Percentiles rank a stretch among this genome's conserved stretches.
Conservation (phyloP, 2,113 vertebrate genomes). For the Fulmarus glacialis region DNA sequence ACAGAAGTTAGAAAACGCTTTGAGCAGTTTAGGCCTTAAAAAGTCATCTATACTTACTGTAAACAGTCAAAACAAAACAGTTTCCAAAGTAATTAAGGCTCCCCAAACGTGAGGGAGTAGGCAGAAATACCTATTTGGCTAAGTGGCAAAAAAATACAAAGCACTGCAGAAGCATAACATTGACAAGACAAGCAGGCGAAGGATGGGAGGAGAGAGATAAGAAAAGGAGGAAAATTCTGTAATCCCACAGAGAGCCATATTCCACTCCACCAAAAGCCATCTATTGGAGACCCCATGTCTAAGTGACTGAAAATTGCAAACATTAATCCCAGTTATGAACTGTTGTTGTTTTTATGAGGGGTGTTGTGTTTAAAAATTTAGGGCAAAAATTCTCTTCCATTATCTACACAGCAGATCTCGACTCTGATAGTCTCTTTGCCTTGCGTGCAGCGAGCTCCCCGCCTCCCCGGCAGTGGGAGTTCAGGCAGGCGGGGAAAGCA, state of each 20-base stretch:
- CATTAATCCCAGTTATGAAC: conserved; percentile 83
- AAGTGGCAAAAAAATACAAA: conserved; percentile 44
- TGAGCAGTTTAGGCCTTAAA: background rate
- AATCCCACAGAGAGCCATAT: conserved; percentile 77
- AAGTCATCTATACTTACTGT: background rate
- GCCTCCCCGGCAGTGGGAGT: background rate
- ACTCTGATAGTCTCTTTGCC: background rate
- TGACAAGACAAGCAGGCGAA: conserved; percentile 23
- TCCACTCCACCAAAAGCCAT: conserved; percentile 71
- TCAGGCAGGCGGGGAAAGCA: background rate
- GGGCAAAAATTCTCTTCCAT: conserved; percentile 51
- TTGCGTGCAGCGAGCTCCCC: background rate
- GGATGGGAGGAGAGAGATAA: conserved; percentile 65
- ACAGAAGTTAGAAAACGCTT: background rate
- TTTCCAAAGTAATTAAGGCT: conserved; percentile 65
- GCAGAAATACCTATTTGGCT: conserved; percentile 57
- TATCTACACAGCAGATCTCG: conserved; percentile 8
- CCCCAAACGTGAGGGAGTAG: background rate
- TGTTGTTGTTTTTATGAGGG: conserved; percentile 73
- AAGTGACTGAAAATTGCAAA: conserved; percentile 82
- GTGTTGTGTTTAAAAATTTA: conserved; percentile 75
- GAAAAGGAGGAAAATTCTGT: conserved; percentile 68
- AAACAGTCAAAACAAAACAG: conserved; percentile 20
- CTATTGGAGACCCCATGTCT: conserved; percentile 79
- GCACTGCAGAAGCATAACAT: conserved; percentile 16